Percentiles rank a stretch among this genome's conserved stretches.
These are phyloP conservation scores for Empis livida DNA, from an alignment of 2,888 invertebrate genomes.

Conservation along the genomic window DNA sequence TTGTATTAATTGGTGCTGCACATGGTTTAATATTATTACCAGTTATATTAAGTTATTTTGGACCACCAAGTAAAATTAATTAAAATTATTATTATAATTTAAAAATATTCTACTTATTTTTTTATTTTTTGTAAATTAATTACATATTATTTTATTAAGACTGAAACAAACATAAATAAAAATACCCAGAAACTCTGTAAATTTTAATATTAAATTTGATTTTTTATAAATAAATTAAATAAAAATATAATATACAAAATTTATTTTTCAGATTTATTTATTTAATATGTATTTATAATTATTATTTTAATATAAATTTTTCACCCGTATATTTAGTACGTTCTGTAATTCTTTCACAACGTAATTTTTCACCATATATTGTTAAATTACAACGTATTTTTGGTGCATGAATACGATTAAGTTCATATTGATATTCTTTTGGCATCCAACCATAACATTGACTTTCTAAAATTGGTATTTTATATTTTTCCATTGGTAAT, in stretches of 20 bases:
- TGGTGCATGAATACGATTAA: slow-evolving; percentile 22
- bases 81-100: neutral
- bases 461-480: slow-evolving; percentile 23
- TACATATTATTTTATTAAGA: too few relatives aligned
- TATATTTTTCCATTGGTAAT: slow-evolving; percentile 14
- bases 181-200: too few relatives aligned
- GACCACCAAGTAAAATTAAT: slow-evolving; percentile 26
- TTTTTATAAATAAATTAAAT: too few relatives aligned
- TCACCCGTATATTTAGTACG: slow-evolving; percentile 25
- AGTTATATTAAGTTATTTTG: slow-evolving; percentile 70
- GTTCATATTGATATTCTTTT: slow-evolving; percentile 1
- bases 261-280: neutral
- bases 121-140: neutral
- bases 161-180: too few relatives aligned
- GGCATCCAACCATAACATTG: slow-evolving; percentile 31
- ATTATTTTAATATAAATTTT: slow-evolving; percentile 19
- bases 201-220: too few relatives aligned
- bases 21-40: slow-evolving; percentile 90
- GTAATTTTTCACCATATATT: slow-evolving; percentile 24
- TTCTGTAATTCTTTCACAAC: slow-evolving; percentile 25
- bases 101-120: neutral
- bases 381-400: slow-evolving; percentile 28
- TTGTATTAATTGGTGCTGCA: slow-evolving; percentile 80
- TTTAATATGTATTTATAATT: too few relatives aligned
- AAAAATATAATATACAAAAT: neutral